Evolutionary conservation across 2,888 invertebrate genomes (phyloP).

Genomic region (Drosophila paranaensis): DNA sequence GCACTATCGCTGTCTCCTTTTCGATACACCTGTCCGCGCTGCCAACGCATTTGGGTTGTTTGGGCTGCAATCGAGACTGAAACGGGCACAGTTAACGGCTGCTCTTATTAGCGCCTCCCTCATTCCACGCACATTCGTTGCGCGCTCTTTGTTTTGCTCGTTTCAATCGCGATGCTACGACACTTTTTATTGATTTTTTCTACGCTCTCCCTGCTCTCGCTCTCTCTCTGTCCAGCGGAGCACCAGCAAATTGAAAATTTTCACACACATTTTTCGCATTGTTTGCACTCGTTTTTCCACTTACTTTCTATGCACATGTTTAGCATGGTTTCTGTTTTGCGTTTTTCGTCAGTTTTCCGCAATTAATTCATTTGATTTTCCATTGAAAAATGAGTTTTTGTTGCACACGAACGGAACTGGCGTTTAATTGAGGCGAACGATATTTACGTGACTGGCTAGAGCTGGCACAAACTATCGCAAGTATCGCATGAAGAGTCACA

Average conservation of each 20-base stretch:
- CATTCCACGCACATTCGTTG: constrained; percentile 50
- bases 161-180: constrained; percentile 74
- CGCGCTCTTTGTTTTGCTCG: constrained; percentile 73
- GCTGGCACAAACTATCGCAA: constrained; percentile 36
- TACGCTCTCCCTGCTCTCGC: constrained; percentile 35
- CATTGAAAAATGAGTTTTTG: constrained; percentile 48
- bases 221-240: constrained; percentile 41
- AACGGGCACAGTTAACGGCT: constrained; percentile 55
- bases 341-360: constrained; percentile 36
- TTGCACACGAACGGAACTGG: constrained; percentile 33
- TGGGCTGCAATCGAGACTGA: constrained; percentile 35
- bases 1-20: neutral
- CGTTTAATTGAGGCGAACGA: constrained; percentile 46
- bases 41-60: constrained; percentile 72
- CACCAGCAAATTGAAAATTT: constrained; percentile 58
- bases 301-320: constrained; percentile 57
- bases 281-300: constrained; percentile 28
- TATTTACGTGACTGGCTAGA: constrained; percentile 29
- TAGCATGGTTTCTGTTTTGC: constrained; percentile 42
- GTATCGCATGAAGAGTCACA: constrained; percentile 11
- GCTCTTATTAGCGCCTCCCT: constrained; percentile 25
- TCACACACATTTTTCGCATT: constrained; percentile 38
- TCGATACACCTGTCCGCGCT: constrained; percentile 11
- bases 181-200: constrained; percentile 72
- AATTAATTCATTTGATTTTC: constrained; percentile 45